Conservation (phyloP, 2,888 invertebrate species). For the Hyppa rectilinea region DNA sequence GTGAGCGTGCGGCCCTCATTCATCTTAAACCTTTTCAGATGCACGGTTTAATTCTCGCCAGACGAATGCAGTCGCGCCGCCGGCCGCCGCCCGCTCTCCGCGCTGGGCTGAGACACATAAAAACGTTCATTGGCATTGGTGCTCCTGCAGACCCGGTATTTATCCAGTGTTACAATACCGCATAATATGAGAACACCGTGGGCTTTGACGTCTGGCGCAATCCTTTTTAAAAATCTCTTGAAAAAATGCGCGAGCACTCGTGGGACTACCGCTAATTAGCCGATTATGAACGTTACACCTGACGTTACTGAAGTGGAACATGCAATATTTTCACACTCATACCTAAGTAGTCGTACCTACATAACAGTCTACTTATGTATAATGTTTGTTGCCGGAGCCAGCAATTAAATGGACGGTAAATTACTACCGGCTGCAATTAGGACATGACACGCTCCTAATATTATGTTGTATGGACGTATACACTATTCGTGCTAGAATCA, state of each 20-base stretch:
- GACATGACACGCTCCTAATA: conserved; percentile 62
- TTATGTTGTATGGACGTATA: conserved; percentile 45
- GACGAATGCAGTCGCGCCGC: conserved; percentile 78
- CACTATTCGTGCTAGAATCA: conserved; percentile 36
- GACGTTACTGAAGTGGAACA: conserved; percentile 42
- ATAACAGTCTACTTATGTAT: conserved; percentile 29
- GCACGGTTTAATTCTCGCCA: conserved; percentile 85
- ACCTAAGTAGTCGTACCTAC: conserved; percentile 17
- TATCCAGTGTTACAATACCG: conserved; percentile 84
- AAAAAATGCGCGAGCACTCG: conserved; percentile 76
- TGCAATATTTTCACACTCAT: conserved; percentile 43
- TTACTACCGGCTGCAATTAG: conserved; percentile 65
- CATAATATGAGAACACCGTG: conserved; percentile 82
- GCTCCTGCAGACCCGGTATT: conserved; percentile 81
- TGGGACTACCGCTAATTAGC: conserved; percentile 79
- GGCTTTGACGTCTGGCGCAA: conserved; percentile 79
- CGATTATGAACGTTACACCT: conserved; percentile 57
- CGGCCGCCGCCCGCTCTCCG: conserved; percentile 64
- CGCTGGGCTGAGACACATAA: conserved; percentile 77
- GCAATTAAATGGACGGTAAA: conserved; percentile 68
- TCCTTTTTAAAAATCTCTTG: conserved; percentile 80
- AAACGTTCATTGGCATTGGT: conserved; percentile 88
- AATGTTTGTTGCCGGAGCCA: conserved; percentile 54
- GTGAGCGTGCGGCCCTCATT: conserved; percentile 83
- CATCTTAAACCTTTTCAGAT: conserved; percentile 88